Evolutionary conservation across 2,888 invertebrate genomes (phyloP).

Genomic region (Furcula furcula): DNA sequence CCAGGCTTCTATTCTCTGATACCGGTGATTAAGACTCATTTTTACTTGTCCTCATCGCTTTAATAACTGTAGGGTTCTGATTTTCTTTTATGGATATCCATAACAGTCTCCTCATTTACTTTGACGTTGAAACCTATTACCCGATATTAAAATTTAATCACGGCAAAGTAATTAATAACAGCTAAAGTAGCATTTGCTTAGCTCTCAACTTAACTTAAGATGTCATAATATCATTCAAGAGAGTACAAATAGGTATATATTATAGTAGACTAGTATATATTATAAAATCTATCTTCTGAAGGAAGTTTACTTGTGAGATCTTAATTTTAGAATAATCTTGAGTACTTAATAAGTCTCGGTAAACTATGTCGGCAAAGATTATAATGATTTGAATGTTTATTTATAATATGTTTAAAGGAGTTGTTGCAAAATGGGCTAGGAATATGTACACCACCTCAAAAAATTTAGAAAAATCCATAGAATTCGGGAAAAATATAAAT

Average conservation of each 20-base stretch:
- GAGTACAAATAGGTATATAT: slow-evolving; percentile 22
- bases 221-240: slow-evolving; percentile 15
- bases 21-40: slow-evolving; percentile 57
- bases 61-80: slow-evolving; percentile 31
- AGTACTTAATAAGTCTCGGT: no score
- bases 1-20: slow-evolving; percentile 48
- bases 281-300: no score
- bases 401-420: no score
- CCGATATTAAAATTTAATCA: slow-evolving; percentile 18
- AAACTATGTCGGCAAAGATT: no score
- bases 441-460: no score
- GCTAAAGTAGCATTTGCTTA: slow-evolving; percentile 8
- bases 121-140: slow-evolving; percentile 23
- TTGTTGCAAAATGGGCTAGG: no score
- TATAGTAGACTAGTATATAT: slow-evolving; percentile 9
- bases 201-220: slow-evolving; percentile 10
- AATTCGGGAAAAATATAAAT: no score
- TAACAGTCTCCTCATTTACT: slow-evolving; percentile 29
- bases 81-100: slow-evolving; percentile 30
- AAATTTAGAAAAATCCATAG: no score
- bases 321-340: no score
- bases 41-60: slow-evolving; percentile 42
- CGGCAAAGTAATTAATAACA: slow-evolving; percentile 9
- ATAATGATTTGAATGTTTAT: no score
- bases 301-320: no score